These are phyloP conservation scores for Andinoacara biseriatus DNA, from an alignment of 2,113 vertebrate species.

Conservation along the genomic window DNA sequence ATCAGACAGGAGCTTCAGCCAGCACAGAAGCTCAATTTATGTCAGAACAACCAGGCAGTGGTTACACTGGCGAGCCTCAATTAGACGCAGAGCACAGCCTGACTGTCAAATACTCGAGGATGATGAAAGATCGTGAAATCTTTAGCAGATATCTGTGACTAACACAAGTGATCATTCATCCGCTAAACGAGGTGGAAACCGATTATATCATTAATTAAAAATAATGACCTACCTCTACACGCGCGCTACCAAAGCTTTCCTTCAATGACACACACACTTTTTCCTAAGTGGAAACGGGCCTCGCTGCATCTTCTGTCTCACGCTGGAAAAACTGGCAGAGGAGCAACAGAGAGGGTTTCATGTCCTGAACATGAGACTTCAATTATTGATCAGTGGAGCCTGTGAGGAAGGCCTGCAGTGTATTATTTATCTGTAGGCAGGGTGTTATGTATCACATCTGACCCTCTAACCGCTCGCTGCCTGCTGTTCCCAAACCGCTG, in stretches of 20 bases:
- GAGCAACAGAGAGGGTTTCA: slow-evolving; percentile 10
- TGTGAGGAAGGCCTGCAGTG: slow-evolving; percentile 6
- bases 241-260: neutral
- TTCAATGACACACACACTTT: neutral
- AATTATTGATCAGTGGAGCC: slow-evolving; percentile 49
- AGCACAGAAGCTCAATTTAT: neutral
- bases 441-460: slow-evolving; percentile 27
- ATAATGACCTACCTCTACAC: neutral
- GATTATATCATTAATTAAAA: neutral
- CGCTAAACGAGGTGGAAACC: neutral
- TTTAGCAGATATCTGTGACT: neutral
- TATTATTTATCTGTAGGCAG: slow-evolving; percentile 29
- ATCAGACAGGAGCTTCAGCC: neutral
- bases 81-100: neutral
- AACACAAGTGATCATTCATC: neutral
- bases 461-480: neutral
- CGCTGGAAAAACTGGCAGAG: neutral
- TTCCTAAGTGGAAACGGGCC: neutral
- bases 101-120: neutral
- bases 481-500: neutral
- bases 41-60: neutral
- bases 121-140: neutral
- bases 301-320: neutral
- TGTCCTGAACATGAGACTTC: slow-evolving; percentile 31
- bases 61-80: neutral